Conservation (phyloP, 92 coral and sea anemone genomes). For the Siderastrea radians region DNA sequence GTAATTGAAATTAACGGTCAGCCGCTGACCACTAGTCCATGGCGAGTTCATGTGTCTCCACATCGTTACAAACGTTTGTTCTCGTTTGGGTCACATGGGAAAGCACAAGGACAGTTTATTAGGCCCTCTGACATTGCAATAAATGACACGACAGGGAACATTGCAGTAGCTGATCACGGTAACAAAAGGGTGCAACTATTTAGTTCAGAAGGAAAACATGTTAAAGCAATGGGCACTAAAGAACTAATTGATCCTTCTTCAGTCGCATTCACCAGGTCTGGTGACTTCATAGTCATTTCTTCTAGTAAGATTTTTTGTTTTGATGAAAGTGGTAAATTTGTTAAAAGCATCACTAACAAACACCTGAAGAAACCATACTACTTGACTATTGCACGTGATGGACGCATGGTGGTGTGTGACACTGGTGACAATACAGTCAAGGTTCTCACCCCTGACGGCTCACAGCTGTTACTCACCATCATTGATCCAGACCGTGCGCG, state of each 20-base stretch:
- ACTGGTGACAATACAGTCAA: not conserved
- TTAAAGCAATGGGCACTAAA: not conserved
- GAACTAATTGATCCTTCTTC: not conserved
- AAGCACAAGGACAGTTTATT: not conserved
- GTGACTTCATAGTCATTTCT: conserved; percentile 7
- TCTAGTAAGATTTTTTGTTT: conserved; percentile 22
- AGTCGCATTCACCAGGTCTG: not conserved
- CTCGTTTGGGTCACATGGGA: not conserved
- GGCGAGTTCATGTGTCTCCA: conserved; percentile 46
- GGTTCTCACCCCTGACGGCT: conserved; percentile 21
- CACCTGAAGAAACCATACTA: not conserved
- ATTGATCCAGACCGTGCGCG: not conserved
- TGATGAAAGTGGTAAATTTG: conserved; percentile 43
- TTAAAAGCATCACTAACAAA: conserved; percentile 33
- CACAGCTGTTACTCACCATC: conserved; percentile 11
- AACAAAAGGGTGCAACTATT: not conserved
- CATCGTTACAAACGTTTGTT: not conserved
- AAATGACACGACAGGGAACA: not conserved
- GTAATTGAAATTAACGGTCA: conserved; percentile 46
- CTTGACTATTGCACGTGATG: not conserved
- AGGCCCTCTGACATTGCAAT: not conserved
- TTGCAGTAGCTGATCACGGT: not conserved
- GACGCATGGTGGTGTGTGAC: too few relatives aligned
- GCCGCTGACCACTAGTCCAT: conserved; percentile 57
- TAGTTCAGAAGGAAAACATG: not conserved